Conservation (phyloP, 2,113 vertebrate species). For the Potamarius usumacintae region DNA sequence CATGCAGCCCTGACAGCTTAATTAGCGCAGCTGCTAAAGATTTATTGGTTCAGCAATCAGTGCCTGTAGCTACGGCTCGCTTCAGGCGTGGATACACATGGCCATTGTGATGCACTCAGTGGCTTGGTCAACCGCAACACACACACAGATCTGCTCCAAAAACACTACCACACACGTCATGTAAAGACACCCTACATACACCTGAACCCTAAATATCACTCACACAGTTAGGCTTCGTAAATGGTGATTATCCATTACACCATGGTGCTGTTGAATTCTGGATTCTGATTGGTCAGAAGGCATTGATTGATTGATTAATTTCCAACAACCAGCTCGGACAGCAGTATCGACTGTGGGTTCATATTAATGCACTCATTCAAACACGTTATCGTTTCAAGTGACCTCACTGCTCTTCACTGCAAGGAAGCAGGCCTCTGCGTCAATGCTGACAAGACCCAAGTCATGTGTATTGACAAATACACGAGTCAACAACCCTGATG, state of each 20-base stretch:
- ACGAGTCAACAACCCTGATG: too few relatives aligned
- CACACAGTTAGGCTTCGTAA: background rate
- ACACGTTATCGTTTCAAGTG: background rate
- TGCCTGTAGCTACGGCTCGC: conserved; percentile 76
- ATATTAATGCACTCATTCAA: background rate
- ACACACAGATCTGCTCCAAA: conserved; percentile 8
- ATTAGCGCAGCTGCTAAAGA: conserved; percentile 93
- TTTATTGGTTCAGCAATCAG: conserved; percentile 98
- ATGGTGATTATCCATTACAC: background rate
- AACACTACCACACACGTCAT: conserved; percentile 44
- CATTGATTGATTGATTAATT: background rate
- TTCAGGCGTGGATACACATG: conserved; percentile 58
- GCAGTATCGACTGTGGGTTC: background rate
- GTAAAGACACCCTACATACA: background rate
- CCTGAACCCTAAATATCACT: conserved; percentile 14
- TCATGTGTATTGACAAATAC: too few relatives aligned
- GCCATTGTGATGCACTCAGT: conserved; percentile 83
- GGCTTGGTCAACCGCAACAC: conserved; percentile 67
- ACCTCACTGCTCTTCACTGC: too few relatives aligned
- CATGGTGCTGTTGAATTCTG: background rate
- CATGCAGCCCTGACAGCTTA: conserved; percentile 88
- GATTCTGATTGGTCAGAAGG: background rate
- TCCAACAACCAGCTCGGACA: background rate
- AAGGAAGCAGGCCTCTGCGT: too few relatives aligned
- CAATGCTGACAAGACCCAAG: too few relatives aligned